A percentile compares a stretch with the other conserved stretches of the same genome.
These are phyloP conservation scores for Porites australiensis DNA, from an alignment of 64 coral and sea anemone genomes.

Conservation along the genomic window DNA sequence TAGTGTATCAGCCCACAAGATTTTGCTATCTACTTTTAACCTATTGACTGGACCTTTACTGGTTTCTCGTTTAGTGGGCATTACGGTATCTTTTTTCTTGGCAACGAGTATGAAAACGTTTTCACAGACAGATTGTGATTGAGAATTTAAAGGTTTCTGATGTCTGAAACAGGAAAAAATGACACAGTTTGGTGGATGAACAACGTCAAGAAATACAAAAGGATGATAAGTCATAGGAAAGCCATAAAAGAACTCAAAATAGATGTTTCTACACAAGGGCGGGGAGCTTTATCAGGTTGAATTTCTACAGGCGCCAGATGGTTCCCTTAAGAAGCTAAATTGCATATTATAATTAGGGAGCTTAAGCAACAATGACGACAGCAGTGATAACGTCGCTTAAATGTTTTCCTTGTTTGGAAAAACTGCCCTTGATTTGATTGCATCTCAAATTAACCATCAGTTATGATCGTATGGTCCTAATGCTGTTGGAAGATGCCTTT, in stretches of 20 bases:
- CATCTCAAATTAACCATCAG: constrained; percentile 41
- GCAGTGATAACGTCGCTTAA: too few species aligned
- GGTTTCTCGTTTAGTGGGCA: background rate
- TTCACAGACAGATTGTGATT: constrained; percentile 54
- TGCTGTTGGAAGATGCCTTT: constrained; percentile 14
- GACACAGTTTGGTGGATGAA: constrained; percentile 43
- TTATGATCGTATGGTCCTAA: constrained; percentile 15
- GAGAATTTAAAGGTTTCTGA: constrained; percentile 42
- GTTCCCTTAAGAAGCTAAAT: constrained; percentile 31
- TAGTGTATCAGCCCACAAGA: background rate
- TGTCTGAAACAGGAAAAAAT: constrained; percentile 16
- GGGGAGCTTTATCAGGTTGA: constrained; percentile 4
- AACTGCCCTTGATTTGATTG: constrained; percentile 29
- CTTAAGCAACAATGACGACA: too few species aligned
- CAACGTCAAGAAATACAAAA: background rate
- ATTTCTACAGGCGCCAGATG: constrained; percentile 34
- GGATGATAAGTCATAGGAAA: constrained; percentile 27
- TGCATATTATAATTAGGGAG: constrained; percentile 39
- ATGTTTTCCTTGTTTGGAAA: constrained; percentile 3
- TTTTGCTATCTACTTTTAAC: background rate
- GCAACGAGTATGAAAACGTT: constrained; percentile 22
- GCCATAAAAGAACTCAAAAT: constrained; percentile 1
- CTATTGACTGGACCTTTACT: background rate
- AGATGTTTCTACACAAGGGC: constrained; percentile 45
- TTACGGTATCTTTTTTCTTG: constrained; percentile 32